Base-by-base conservation (phyloP, 2,888 invertebrate genomes). In the Erynnis tages region DNA sequence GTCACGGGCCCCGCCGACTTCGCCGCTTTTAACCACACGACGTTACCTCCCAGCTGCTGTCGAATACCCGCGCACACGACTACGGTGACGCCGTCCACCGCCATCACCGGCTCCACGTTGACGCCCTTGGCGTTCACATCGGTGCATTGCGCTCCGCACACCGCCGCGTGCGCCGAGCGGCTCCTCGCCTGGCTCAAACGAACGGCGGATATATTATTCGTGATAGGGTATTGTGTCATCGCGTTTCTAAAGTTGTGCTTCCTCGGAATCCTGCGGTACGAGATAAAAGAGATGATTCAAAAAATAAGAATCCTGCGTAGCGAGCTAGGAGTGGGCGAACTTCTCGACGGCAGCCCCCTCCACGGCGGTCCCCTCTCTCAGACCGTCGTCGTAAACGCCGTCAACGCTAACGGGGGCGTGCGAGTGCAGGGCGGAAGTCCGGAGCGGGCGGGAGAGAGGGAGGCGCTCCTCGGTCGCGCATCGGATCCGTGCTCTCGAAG, bases 241-340 rank as follows among this genome's bases (percentile, higher is more conserved):
- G 95, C 96, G 68, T 96, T 96, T 89, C 91, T 96, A 66, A 96
- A 96, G 86, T 91, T 96, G 82, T 95, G 96, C 91, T 96, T 96
- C 91, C 93, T 96, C 60, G 96, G 95, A 57, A 95, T 96, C 66
- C 91, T 96, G 66, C 92, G 95, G 55, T 95, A 95, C 89, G 96
- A 96, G 90, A 96, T 96, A 73, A 92, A 94, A 62, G 96, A 96
- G 82, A 96, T 96, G 96, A 96, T 96, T 73, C 95, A 96, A 79
- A 96, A 96, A 89, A 96, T 96, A 76, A 93, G 94, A 71, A 92
- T 96, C 75, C 89, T 96, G 57, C 92, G 92, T 67, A 92, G 91
- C 55, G 94, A 94, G 71, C 78, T 92, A 60, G 91, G 92, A 38
- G 86, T 90, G 32, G 86, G 89, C 1, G 90, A 90, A 66, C 73